These are phyloP conservation scores for Diglossa brunneiventris DNA, from an alignment of 2,113 vertebrate genomes.

Conservation along the genomic window DNA sequence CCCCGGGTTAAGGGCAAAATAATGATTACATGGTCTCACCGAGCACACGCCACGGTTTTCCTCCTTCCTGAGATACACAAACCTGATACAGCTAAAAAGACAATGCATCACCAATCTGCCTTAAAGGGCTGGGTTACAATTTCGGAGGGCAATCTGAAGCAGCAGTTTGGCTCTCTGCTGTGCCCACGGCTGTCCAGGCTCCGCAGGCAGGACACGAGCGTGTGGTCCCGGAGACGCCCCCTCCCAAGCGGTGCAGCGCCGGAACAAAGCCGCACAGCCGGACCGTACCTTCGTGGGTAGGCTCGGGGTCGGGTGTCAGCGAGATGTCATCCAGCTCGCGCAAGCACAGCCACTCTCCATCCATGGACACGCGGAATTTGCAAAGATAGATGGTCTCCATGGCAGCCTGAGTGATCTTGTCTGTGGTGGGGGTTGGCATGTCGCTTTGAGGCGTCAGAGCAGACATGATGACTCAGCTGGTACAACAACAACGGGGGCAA, in stretches of 20 bases:
- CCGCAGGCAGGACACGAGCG: background rate
- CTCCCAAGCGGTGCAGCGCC: background rate
- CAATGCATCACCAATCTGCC: background rate
- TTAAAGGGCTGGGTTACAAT: background rate
- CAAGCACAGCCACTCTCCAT: slow-evolving; percentile 98
- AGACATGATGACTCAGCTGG: slow-evolving; percentile 99
- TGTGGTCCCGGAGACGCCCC: background rate
- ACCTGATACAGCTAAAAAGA: background rate
- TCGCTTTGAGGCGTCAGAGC: slow-evolving; percentile 97
- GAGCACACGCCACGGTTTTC: fast-evolving
- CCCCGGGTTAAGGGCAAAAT: background rate
- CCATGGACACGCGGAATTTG: slow-evolving; percentile 99
- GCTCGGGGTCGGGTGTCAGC: slow-evolving; percentile 96
- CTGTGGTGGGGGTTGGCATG: slow-evolving; percentile 96
- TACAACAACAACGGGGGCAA: slow-evolving; percentile 70
- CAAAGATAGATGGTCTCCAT: slow-evolving; percentile 99
- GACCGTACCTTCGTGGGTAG: slow-evolving; percentile 94
- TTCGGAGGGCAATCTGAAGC: background rate
- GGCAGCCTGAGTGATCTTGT: slow-evolving; percentile 99
- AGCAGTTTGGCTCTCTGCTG: fast-evolving
- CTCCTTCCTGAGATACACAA: background rate
- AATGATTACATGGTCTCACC: fast-evolving
- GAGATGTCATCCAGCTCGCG: slow-evolving; percentile 99
- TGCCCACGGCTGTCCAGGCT: background rate
- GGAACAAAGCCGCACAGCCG: background rate